Evolutionary conservation across 2,113 vertebrate species (phyloP).

Genomic region (Brienomyrus brachyistius): DNA sequence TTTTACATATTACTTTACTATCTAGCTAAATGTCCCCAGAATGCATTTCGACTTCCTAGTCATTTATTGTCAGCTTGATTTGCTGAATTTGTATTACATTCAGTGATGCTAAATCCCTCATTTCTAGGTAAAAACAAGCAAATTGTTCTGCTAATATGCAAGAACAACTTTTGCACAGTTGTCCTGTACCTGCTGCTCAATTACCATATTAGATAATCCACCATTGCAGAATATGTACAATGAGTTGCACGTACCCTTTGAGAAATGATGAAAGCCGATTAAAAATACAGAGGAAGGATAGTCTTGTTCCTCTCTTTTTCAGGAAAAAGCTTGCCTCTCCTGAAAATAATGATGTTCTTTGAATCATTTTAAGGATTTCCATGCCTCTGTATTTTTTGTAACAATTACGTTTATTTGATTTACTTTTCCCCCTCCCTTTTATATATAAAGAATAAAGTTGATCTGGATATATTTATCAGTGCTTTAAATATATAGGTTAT

Average conservation of each 20-base stretch:
- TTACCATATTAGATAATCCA: conserved; percentile 35
- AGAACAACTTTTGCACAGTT: conserved; percentile 64
- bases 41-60: conserved; percentile 32
- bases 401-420: conserved; percentile 35
- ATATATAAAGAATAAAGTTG: conserved; percentile 52
- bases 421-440: conserved; percentile 54
- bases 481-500: conserved; percentile 51
- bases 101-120: conserved; percentile 34
- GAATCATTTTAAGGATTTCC: conserved; percentile 40
- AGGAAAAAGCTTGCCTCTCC: conserved; percentile 30
- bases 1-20: conserved; percentile 40
- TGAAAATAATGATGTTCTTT: conserved; percentile 30
- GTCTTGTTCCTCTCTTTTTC: conserved; percentile 37
- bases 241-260: conserved; percentile 29
- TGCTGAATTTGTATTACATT: conserved; percentile 49
- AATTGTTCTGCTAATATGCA: conserved; percentile 49
- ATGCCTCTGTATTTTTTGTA: conserved; percentile 34
- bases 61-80: conserved; percentile 35
- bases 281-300: conserved; percentile 49
- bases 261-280: conserved; percentile 23
- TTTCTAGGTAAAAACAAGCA: conserved; percentile 42
- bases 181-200: conserved; percentile 55
- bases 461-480: conserved; percentile 63
- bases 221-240: conserved; percentile 32
- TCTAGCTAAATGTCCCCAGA: conserved; percentile 27